These are phyloP conservation scores for Scolanthus callimorphus DNA, from an alignment of 92 coral and sea anemone species.

Conservation along the genomic window DNA sequence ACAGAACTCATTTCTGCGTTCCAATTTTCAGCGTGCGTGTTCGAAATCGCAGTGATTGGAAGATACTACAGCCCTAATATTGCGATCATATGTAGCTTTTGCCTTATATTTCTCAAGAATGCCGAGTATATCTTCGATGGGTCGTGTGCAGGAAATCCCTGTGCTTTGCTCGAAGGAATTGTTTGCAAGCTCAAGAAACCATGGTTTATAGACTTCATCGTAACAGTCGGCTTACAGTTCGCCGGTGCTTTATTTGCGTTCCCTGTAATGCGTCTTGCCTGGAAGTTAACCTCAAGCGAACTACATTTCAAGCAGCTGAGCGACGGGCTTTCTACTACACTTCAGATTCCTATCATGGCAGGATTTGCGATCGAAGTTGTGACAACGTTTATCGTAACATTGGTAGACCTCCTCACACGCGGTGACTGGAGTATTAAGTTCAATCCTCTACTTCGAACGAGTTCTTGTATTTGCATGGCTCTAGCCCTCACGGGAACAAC, in stretches of 20 bases:
- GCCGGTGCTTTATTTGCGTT: conserved; percentile 78
- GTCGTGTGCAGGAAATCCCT: conserved; percentile 72
- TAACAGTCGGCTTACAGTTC: conserved; percentile 55
- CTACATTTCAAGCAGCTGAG: conserved; percentile 64
- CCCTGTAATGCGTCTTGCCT: conserved; percentile 66
- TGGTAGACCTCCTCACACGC: conserved; percentile 69
- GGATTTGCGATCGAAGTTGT: conserved; percentile 74
- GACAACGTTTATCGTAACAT: conserved; percentile 62
- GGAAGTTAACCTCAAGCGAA: conserved; percentile 73
- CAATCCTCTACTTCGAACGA: conserved; percentile 67
- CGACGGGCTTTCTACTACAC: conserved; percentile 67
- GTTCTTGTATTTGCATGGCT: conserved; percentile 47
- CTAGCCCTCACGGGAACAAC: conserved; percentile 73
- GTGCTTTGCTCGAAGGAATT: conserved; percentile 69
- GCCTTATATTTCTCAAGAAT: conserved; percentile 58
- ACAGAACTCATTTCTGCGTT: conserved; percentile 78
- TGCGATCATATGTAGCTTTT: conserved; percentile 60
- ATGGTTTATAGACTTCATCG: conserved; percentile 44
- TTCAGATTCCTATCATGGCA: conserved; percentile 56
- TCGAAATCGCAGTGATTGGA: conserved; percentile 83
- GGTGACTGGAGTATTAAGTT: conserved; percentile 29
- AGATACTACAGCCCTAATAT: conserved; percentile 62
- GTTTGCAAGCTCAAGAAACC: conserved; percentile 32
- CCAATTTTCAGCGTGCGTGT: conserved; percentile 78
- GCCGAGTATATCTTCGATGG: conserved; percentile 68